Conservation (phyloP, 2,113 vertebrate species). For the Excalfactoria chinensis region DNA sequence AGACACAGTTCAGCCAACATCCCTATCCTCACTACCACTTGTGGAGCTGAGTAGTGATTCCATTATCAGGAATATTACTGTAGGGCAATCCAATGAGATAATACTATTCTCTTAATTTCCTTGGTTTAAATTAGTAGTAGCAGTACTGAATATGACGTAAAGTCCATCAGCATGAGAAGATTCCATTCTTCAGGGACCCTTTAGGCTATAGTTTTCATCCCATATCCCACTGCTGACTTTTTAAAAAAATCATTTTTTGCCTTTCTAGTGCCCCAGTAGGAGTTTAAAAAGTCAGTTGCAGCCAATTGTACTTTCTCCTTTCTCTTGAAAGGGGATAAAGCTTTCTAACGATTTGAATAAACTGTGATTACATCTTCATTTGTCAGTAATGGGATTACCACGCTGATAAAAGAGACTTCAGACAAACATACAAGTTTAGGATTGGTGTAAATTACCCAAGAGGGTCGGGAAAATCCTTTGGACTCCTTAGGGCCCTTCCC, state of each 20-base stretch:
- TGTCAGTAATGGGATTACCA: conserved; percentile 89
- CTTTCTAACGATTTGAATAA: conserved; percentile 80
- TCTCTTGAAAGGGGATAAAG: conserved; percentile 76
- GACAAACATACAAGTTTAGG: conserved; percentile 80
- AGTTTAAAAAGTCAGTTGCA: conserved; percentile 76
- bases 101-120: neutral
- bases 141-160: neutral
- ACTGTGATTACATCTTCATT: conserved; percentile 89
- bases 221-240: neutral
- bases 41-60: neutral
- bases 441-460: conserved; percentile 81
- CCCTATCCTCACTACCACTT: neutral
- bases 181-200: neutral
- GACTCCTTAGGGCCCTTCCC: conserved; percentile 39
- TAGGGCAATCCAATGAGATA: neutral
- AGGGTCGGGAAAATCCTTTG: conserved; percentile 65
- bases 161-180: neutral
- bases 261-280: conserved; percentile 59
- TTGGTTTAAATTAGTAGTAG: neutral
- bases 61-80: neutral
- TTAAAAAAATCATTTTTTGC: neutral
- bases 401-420: conserved; percentile 76
- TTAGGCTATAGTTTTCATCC: neutral
- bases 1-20: neutral
- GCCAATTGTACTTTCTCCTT: conserved; percentile 76